Conservation (phyloP, 2,888 invertebrate genomes). For the Syrphus vitripennis region DNA sequence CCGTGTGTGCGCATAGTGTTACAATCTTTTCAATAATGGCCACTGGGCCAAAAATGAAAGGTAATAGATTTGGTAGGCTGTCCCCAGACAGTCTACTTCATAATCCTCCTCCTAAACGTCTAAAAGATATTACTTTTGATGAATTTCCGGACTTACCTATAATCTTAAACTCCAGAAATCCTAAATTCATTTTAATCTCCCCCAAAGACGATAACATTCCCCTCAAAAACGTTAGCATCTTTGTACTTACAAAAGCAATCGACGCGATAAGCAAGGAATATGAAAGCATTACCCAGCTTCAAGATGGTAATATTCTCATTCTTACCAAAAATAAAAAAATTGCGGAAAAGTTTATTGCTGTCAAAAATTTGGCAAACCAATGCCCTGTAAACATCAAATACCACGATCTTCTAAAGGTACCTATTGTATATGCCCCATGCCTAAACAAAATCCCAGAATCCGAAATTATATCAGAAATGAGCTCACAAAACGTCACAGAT, state of each 20-base stretch:
- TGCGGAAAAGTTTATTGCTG: neutral
- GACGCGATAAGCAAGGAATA: constrained; percentile 1
- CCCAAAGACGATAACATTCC: neutral
- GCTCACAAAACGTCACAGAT: neutral
- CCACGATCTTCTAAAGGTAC: neutral
- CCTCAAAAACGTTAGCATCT: neutral
- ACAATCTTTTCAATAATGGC: neutral
- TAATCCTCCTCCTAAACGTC: neutral
- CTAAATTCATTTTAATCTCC: neutral
- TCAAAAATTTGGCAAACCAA: neutral
- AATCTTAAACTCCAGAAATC: neutral
- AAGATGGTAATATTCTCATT: constrained; percentile 5
- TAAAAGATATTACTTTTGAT: neutral
- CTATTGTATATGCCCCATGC: neutral
- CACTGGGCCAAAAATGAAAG: neutral
- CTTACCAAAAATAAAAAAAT: neutral
- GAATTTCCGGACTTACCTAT: neutral
- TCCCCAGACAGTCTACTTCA: neutral
- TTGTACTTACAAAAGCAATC: neutral
- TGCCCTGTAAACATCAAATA: neutral
- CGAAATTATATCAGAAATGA: neutral
- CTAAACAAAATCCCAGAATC: neutral
- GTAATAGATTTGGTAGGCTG: neutral
- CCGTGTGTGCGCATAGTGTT: neutral
- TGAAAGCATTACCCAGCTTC: neutral